A percentile compares a stretch with the other conserved stretches of the same genome.
Evolutionary conservation across 1,140 invertebrate genomes (phyloP).

Genomic region (Temnothorax nylanderi): DNA sequence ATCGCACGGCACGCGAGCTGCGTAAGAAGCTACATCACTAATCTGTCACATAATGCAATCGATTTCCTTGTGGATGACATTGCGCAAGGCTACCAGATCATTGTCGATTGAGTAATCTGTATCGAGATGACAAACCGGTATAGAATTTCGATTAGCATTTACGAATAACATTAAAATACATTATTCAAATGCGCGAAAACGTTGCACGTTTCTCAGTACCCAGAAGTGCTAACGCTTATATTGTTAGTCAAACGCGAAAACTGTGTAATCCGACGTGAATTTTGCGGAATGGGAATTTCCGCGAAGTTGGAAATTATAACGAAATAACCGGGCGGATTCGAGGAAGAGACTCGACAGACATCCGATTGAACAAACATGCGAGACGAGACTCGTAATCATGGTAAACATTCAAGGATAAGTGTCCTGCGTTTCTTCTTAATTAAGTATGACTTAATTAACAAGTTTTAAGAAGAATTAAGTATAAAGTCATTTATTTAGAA

Average conservation of each 20-base stretch:
- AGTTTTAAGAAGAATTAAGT: no score
- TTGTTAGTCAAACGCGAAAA: neutral
- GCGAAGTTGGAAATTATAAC: neutral
- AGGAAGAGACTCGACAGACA: neutral
- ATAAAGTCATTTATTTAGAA: neutral
- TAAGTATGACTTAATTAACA: neutral
- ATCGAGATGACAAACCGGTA: neutral
- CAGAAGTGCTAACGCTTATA: neutral
- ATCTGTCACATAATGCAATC: neutral
- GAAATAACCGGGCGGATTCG: neutral
- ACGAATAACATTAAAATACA: neutral
- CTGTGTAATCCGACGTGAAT: neutral
- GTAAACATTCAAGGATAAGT: neutral
- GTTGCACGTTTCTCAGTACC: neutral
- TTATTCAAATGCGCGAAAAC: slow-evolving; percentile 6
- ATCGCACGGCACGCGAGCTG: neutral
- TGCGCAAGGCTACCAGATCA: neutral
- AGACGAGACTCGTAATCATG: neutral
- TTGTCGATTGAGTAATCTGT: slow-evolving; percentile 23
- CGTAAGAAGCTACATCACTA: neutral
- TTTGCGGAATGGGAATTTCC: neutral
- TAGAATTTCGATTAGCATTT: slow-evolving; percentile 37
- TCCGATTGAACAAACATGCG: neutral
- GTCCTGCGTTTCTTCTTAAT: neutral
- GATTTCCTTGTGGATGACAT: neutral